phyloP scores from a whole-genome alignment of 2,888 invertebrate genomes.

The Eristalis tenax region DNA sequence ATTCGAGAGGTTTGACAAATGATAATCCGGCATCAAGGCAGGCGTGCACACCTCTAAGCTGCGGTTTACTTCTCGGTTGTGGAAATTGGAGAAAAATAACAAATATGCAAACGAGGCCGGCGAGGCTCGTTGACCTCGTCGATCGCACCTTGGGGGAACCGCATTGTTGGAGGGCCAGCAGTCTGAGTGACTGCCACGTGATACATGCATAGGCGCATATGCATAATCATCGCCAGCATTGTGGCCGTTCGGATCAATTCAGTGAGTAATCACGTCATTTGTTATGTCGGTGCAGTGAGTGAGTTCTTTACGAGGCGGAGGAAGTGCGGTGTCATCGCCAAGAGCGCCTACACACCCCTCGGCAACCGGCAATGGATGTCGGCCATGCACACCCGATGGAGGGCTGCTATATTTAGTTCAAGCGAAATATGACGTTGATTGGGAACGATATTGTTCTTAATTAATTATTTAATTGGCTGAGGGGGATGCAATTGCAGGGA shows the following conservation, averaged over 20 bases:
- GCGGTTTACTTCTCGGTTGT: not conserved
- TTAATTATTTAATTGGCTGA: conserved; percentile 25
- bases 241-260: not conserved
- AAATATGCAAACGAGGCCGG: conserved; percentile 13
- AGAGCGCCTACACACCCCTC: not conserved
- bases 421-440: conserved; percentile 3
- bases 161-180: not conserved
- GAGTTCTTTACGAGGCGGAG: not conserved
- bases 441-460: conserved; percentile 18
- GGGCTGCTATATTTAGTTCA: conserved; percentile 15
- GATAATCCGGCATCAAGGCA: not conserved
- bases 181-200: conserved; percentile 17
- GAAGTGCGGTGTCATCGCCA: conserved; percentile 13
- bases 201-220: not conserved
- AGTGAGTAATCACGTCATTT: not conserved
- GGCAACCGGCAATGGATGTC: not conserved
- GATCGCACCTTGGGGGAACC: not conserved
- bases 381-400: not conserved
- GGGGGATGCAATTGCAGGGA: not conserved
- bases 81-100: conserved; percentile 5
- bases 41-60: not conserved
- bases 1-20: not conserved
- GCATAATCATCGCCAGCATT: not conserved
- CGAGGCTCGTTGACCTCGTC: conserved; percentile 11
- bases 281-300: not conserved